Evolutionary conservation across 2,888 invertebrate species (phyloP).

Genomic region (Hololepta plana): DNA sequence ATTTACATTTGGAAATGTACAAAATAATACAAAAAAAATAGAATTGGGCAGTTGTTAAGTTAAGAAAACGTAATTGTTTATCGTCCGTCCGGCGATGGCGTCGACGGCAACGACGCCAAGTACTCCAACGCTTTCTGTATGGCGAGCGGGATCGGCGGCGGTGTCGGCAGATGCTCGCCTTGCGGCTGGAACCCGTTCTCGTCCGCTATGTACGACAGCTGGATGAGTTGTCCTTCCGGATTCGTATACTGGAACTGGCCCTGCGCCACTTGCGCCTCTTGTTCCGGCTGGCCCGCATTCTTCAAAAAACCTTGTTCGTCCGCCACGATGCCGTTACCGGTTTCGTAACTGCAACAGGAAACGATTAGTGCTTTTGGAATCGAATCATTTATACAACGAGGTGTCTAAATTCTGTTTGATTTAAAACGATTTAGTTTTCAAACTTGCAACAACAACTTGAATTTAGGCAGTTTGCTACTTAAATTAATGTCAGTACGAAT

Average conservation of each 20-base stretch:
- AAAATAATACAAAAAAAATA: no score
- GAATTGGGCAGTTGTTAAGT: no score
- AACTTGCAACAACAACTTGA: no score
- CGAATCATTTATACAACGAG: no score
- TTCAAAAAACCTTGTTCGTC: constrained; percentile 40
- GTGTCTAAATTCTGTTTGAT: no score
- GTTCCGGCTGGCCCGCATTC: constrained; percentile 33
- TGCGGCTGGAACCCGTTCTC: constrained; percentile 51
- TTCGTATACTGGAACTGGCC: constrained; percentile 40
- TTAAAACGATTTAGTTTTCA: no score
- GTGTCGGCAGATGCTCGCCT: constrained; percentile 39
- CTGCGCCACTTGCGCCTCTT: constrained; percentile 34
- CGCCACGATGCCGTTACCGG: constrained; percentile 37
- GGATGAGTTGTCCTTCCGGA: constrained; percentile 32
- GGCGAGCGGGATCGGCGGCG: constrained; percentile 51
- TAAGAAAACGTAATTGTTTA: no score
- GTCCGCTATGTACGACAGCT: constrained; percentile 44
- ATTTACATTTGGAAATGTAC: no score
- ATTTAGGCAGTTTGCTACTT: no score
- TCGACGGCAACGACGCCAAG: constrained; percentile 27
- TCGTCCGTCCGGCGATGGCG: constrained; percentile 5
- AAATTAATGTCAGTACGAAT: no score
- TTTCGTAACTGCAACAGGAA: constrained; percentile 32
- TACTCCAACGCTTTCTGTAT: constrained; percentile 48
- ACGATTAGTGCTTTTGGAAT: no score